phyloP scores from a whole-genome alignment of 2,888 invertebrate species.

The Spodoptera littoralis region DNA sequence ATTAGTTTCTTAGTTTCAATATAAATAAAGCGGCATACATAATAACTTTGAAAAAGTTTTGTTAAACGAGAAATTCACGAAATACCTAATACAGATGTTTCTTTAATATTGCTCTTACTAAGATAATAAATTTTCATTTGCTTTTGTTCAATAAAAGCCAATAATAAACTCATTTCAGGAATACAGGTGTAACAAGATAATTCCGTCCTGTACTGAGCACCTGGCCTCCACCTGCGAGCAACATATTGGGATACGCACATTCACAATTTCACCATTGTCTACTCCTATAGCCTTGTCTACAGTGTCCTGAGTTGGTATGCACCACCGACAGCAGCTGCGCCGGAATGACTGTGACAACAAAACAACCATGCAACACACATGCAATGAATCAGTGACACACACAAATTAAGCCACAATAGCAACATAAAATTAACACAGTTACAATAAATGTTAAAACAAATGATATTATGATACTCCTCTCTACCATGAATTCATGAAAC shows the following conservation, averaged over 20 bases:
- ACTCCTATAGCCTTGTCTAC: conserved; percentile 75
- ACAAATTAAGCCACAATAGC: conserved; percentile 54
- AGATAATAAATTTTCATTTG: too few species aligned
- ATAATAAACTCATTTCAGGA: conserved; percentile 20
- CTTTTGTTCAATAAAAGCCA: background rate
- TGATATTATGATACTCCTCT: too few species aligned
- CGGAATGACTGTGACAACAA: conserved; percentile 83
- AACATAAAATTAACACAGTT: conserved; percentile 32
- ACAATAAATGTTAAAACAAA: too few species aligned
- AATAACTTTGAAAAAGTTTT: conserved; percentile 2
- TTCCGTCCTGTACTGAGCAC: conserved; percentile 45
- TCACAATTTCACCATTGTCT: conserved; percentile 68
- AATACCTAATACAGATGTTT: conserved; percentile 4
- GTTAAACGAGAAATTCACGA: conserved; percentile 5
- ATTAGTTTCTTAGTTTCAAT: conserved; percentile 4
- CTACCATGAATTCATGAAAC: background rate
- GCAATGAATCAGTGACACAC: conserved; percentile 64
- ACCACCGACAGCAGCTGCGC: conserved; percentile 83
- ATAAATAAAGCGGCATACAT: conserved; percentile 3
- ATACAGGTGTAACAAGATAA: conserved; percentile 29
- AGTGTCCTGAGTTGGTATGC: conserved; percentile 71
- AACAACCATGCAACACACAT: conserved; percentile 83
- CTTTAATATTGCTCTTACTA: background rate
- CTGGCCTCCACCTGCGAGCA: conserved; percentile 39
- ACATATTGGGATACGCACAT: conserved; percentile 76